These are phyloP conservation scores for Diplodus puntazzo DNA, from an alignment of 2,797 vertebrate genomes.

Conservation along the genomic window DNA sequence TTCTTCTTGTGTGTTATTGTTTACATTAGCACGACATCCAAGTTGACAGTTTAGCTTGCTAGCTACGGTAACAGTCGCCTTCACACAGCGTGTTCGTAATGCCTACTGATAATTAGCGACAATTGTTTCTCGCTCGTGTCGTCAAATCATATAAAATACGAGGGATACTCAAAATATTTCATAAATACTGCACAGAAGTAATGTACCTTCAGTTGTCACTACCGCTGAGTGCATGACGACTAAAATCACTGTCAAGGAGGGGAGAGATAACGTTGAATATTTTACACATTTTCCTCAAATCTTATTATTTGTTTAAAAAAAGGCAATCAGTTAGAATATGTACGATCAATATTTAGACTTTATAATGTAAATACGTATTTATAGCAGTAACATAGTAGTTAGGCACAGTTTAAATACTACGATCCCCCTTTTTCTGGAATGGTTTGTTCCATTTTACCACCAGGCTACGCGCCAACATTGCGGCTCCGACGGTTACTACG, in stretches of 20 bases:
- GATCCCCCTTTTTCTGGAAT: conserved; percentile 27
- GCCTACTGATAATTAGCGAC: neutral
- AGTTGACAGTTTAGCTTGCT: conserved; percentile 1
- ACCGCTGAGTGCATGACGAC: conserved; percentile 26
- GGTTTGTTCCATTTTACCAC: conserved; percentile 51
- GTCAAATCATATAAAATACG: neutral
- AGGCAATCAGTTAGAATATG: fast-evolving
- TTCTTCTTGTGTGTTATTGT: conserved; percentile 56
- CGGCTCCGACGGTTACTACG: conserved; percentile 39
- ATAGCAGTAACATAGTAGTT: fast-evolving
- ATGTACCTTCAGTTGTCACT: conserved; percentile 47
- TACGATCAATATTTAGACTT: fast-evolving
- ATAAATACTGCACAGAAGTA: neutral
- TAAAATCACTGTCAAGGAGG: neutral
- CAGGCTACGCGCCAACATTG: conserved; percentile 61
- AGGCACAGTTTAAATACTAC: fast-evolving
- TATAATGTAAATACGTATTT: fast-evolving
- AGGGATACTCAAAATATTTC: neutral
- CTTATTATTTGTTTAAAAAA: fast-evolving
- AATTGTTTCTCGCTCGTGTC: fast-evolving
- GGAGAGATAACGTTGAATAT: neutral
- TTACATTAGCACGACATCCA: conserved; percentile 56
- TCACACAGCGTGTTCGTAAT: neutral
- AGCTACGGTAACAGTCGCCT: neutral
- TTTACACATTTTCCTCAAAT: neutral